Conservation (phyloP, 2,797 vertebrate species). For the Semotilus atromaculatus region DNA sequence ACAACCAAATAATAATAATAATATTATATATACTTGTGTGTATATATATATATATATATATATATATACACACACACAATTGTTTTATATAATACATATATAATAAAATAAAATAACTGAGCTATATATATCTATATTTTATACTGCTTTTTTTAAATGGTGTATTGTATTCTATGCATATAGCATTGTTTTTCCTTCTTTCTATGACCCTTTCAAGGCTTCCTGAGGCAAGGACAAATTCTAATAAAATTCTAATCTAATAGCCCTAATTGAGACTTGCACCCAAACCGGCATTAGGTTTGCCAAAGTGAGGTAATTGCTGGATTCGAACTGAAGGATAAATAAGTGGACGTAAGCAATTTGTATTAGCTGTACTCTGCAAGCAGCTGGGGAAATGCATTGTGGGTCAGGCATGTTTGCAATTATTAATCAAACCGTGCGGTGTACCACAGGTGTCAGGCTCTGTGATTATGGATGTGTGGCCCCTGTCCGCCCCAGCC, state of each 20-base stretch:
- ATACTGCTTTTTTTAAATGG: background rate
- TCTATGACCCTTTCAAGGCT: background rate
- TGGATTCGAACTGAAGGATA: conserved; percentile 22
- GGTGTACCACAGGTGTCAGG: conserved; percentile 59
- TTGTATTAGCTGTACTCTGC: background rate
- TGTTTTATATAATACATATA: too few relatives aligned
- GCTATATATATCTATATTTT: background rate
- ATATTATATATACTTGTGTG: too few relatives aligned
- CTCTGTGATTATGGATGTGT: conserved; percentile 67
- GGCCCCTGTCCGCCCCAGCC: conserved; percentile 40
- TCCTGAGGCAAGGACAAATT: conserved; percentile 2
- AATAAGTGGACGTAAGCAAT: conserved; percentile 21
- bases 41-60: too few relatives aligned
- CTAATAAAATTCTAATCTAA: too few relatives aligned
- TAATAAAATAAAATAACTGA: too few relatives aligned
- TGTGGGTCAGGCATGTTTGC: conserved; percentile 64
- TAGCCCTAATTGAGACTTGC: background rate
- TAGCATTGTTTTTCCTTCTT: background rate
- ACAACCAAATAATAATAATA: accelerated
- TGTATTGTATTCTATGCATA: background rate
- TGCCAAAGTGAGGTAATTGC: conserved; percentile 29
- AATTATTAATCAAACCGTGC: conserved; percentile 71
- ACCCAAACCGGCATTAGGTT: conserved; percentile 26
- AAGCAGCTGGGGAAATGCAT: conserved; percentile 17
- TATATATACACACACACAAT: too few relatives aligned